Percentiles rank a stretch among this genome's conserved stretches.
These are phyloP conservation scores for Ctenicera cuprea DNA, from an alignment of 2,888 invertebrate species.

Conservation along the genomic window DNA sequence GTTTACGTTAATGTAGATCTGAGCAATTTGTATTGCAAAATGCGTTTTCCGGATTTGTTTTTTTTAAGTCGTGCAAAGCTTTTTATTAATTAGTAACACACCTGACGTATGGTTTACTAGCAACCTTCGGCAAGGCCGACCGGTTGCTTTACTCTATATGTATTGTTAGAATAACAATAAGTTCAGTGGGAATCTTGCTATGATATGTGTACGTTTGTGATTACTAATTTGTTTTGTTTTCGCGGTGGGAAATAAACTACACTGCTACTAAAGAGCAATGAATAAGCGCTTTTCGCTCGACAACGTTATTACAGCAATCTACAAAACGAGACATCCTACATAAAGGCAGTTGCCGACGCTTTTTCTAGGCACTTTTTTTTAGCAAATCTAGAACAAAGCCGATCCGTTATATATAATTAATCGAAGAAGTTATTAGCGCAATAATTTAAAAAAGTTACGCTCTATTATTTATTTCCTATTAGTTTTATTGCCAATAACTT, in stretches of 20 bases:
- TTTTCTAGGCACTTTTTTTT: conserved; percentile 18
- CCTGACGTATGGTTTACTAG: conserved; percentile 51
- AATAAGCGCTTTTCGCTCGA: conserved; percentile 22
- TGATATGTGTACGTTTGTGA: background rate
- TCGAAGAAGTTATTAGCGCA: conserved; percentile 32
- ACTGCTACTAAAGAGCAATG: conserved; percentile 12
- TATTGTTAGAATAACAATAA: conserved; percentile 39
- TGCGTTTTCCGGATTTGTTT: conserved; percentile 35
- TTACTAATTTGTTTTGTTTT: conserved; percentile 17
- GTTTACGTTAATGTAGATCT: conserved; percentile 21
- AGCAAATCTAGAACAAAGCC: conserved; percentile 33
- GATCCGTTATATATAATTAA: conserved; percentile 39
- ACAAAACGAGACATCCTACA: conserved; percentile 18
- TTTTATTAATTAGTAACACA: conserved; percentile 44
- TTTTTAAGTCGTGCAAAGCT: conserved; percentile 10
- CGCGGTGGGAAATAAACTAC: background rate
- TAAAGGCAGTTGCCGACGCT: conserved; percentile 23
- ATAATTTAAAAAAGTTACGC: conserved; percentile 21
- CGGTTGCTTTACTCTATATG: conserved; percentile 24
- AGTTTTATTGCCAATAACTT: conserved; percentile 4
- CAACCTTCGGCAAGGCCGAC: conserved; percentile 52
- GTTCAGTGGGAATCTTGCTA: conserved; percentile 32
- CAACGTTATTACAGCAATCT: conserved; percentile 7
- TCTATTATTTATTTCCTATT: conserved; percentile 17
- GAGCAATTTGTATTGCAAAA: conserved; percentile 30